Base-by-base conservation (phyloP, 2,113 vertebrate genomes). In the Turdus rufiventris region DNA sequence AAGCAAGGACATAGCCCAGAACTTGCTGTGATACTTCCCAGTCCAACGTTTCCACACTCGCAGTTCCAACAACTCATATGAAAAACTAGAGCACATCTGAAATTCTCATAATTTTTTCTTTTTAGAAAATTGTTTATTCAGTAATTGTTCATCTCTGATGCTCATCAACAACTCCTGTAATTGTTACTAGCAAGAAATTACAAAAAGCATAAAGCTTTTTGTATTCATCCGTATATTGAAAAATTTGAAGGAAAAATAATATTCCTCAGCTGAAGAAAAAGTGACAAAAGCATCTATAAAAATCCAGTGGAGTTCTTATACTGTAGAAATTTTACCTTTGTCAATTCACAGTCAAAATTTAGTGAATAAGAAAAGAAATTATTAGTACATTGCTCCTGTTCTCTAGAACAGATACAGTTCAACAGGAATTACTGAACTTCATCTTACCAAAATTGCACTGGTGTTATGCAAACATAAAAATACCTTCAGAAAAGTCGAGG, bases 31-130 rank as follows among this genome's bases (percentile, higher is more conserved):
- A 17, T 36, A 63, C 19, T 20, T 80, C 18, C 60, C 40, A 85
- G 25, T 28, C 40, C 23, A n/a, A 1, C 0, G 0, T 17, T 43
- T 63, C 54, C 13, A 47, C 7, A 36, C 10, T 9, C 42, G 36
- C 51, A 77, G 50, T 33, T 80, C 53, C 4, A 7, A 48, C 12
- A 75, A 6, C 18, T 82, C n/a, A 18, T 18, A 38, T 1, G 2
- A 91, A 77, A 85, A 60, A 29, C 24, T 31, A 29, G 0, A 8
- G 20, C 17, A 34, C 23, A 91, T 20, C 17, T 65, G 34, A 72
- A 82, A 80, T 40, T 3, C 26, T 40, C 16, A 29, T 12, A 14
- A 6, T 10, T 31, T 6, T 14, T 18, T 34, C 14, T 42, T 60
- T 45, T 38, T 21, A 51, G 29, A 25, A 65, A 65, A 83, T 42